These are phyloP conservation scores for Clarias laeviceps DNA, from an alignment of 2,797 vertebrate genomes.

Conservation along the genomic window DNA sequence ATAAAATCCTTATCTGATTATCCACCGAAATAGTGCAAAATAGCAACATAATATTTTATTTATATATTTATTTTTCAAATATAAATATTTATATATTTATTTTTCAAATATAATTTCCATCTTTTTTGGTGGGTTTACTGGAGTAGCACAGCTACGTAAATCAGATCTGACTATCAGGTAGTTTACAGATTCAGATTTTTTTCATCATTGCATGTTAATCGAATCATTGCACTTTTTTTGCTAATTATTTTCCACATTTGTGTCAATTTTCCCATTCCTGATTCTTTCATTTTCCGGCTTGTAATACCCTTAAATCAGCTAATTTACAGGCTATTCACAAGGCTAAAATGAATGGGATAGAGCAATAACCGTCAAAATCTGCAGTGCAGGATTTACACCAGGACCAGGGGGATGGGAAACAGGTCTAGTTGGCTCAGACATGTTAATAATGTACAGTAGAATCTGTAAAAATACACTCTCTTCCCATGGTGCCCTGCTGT, in stretches of 20 bases:
- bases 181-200: not conserved
- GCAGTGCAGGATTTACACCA: conserved; percentile 2
- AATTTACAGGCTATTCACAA: conserved; percentile 12
- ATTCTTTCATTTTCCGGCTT: conserved; percentile 3
- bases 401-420: conserved; percentile 11
- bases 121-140: not conserved
- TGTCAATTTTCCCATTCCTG: conserved; percentile 2
- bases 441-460: conserved; percentile 20
- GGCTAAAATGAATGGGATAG: not conserved
- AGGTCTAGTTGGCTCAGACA: conserved; percentile 6
- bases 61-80: not conserved
- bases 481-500: not conserved
- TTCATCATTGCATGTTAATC: conserved; percentile 3
- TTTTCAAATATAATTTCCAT: not conserved
- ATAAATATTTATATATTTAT: too few species aligned
- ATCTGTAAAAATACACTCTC: conserved; percentile 9
- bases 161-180: not conserved
- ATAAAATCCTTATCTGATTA: not conserved
- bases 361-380: conserved; percentile 1
- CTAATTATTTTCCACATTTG: conserved; percentile 12
- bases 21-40: not conserved
- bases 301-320: not conserved
- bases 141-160: not conserved
- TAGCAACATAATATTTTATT: not conserved
- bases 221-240: not conserved